Conservation (phyloP, 2,113 vertebrate genomes). For the Corvus moneduloides region DNA sequence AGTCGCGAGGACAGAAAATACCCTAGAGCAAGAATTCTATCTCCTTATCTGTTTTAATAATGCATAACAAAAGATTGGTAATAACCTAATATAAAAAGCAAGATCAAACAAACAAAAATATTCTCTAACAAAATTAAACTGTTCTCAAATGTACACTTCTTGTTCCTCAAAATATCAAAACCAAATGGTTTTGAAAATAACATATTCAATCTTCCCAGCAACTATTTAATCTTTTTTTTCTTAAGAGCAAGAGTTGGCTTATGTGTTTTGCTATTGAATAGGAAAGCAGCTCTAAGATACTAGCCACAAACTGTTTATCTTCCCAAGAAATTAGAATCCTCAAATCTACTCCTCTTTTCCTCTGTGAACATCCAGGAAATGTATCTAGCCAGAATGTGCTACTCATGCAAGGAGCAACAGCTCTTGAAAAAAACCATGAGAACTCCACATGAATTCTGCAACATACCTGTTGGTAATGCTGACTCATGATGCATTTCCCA, state of each 20-base stretch:
- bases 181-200: neutral
- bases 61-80: neutral
- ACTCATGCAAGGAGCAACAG: neutral
- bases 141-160: neutral
- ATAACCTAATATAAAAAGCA: neutral
- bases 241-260: neutral
- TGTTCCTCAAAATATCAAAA: neutral
- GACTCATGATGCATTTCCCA: neutral
- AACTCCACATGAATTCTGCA: neutral
- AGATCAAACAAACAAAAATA: constrained; percentile 22
- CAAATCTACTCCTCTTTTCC: neutral
- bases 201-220: neutral
- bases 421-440: neutral
- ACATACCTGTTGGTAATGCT: neutral
- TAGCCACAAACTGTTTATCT: neutral
- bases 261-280: neutral
- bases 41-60: constrained; percentile 29
- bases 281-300: neutral
- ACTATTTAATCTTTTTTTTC: neutral
- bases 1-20: neutral
- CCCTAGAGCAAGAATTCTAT: neutral
- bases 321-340: neutral
- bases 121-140: neutral
- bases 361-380: neutral
- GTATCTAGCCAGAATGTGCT: neutral